Evolutionary conservation across 2,797 vertebrate species (phyloP), one percentile per base, ranked within the genome.

Genomic region (Lindbergichthys nudifrons): DNA sequence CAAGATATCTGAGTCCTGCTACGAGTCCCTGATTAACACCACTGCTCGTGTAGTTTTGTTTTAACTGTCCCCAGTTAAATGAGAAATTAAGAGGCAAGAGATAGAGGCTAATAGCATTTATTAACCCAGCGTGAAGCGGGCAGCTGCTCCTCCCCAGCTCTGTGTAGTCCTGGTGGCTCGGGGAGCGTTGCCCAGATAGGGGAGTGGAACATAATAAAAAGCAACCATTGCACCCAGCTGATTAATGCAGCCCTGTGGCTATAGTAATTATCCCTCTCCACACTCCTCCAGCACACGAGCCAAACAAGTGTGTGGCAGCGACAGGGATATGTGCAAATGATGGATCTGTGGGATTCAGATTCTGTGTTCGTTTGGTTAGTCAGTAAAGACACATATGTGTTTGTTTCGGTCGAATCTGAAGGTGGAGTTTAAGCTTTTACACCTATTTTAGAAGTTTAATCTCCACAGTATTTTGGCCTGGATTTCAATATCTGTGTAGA

Each of bases 201-300:
- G 80, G 93, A 83, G 75, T 57, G 73, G 83, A 83, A 87, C 83
- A 85, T 89, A 89, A 96, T 96, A 96, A 96, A 96, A 94, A 93
- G 93, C 95, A 96, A 95, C 96, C 96, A 96, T 96, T 95, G 96
- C 86, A 94, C 95, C 96, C 93, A 94, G 93, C 96, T 95, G 96
- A 95, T 96, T 95, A 95, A 95, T 91, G 96, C 96, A 95, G 96
- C 96, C 90, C 96, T 94, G 95, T 96, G 96, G 96, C 96, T 95
- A 96, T 96, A 95, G 96, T 95, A 97, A 97, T 97, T 96, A 97
- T 96, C 96, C 94, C 93, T 94, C 94, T 90, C 91, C 90, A 91
- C 88, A 94, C 96, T 96, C 94, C 95, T 92, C 94, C 83, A 43
- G 81, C 85, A 78, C 73, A 88, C n/a, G 73, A 78, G 83, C 90